phyloP scores from a whole-genome alignment of 2,113 vertebrate species.

The Calyptommatus sinebrachiatus region DNA sequence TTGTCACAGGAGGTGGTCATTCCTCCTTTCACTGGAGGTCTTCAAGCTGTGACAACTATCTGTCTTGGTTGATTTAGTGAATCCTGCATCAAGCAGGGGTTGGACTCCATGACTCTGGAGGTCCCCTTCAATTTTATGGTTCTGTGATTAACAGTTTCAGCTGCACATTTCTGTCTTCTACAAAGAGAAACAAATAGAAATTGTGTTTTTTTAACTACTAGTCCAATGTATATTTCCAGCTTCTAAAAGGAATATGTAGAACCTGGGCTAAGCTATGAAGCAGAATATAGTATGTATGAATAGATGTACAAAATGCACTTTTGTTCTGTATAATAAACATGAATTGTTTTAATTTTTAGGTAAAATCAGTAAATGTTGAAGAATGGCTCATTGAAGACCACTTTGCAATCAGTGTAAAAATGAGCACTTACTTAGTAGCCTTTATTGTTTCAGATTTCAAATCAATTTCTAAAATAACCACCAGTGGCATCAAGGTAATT shows the following conservation, averaged over 20 bases:
- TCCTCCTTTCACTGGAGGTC: too few species aligned
- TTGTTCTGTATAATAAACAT: too few species aligned
- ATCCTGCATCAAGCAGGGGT: too few species aligned
- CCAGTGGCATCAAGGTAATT: conserved; percentile 82
- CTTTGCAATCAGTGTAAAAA: conserved; percentile 86
- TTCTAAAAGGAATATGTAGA: not conserved
- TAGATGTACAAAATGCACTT: not conserved
- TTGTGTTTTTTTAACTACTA: not conserved
- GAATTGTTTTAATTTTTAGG: conserved; percentile 62
- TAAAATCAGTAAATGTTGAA: conserved; percentile 75
- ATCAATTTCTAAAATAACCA: conserved; percentile 83
- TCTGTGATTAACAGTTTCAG: too few species aligned
- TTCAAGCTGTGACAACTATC: too few species aligned
- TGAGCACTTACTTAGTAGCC: conserved; percentile 92
- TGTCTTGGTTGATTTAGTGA: too few species aligned
- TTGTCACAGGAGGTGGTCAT: too few species aligned
- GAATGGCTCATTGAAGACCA: conserved; percentile 84
- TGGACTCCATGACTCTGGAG: too few species aligned
- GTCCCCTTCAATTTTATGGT: too few species aligned
- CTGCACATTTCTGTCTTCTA: too few species aligned
- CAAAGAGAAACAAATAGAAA: too few species aligned
- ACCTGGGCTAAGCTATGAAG: not conserved
- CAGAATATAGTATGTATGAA: not conserved
- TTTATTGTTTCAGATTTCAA: conserved; percentile 90
- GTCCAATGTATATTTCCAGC: not conserved